These are phyloP conservation scores for Anas bernieri DNA, from an alignment of 2,797 vertebrate genomes.

Conservation along the genomic window DNA sequence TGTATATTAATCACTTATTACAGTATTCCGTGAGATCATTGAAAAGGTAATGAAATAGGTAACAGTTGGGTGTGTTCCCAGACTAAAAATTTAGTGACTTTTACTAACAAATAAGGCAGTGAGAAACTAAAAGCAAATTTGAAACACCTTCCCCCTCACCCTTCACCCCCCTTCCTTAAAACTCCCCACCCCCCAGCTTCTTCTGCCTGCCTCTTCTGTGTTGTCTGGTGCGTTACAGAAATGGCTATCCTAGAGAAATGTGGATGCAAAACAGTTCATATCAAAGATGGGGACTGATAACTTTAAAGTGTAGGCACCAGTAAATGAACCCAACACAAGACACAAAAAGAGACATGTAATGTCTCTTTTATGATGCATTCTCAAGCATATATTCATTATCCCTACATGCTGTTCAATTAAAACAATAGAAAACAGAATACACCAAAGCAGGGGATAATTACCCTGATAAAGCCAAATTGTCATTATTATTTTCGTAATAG, in stretches of 20 bases:
- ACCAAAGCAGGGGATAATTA: neutral
- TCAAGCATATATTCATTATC: neutral
- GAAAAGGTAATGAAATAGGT: neutral
- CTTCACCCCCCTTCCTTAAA: too few species aligned
- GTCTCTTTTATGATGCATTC: neutral
- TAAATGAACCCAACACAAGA: neutral
- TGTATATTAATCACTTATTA: neutral
- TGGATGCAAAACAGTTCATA: neutral
- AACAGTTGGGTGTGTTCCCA: neutral
- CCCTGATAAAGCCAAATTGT: neutral
- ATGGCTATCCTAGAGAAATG: neutral
- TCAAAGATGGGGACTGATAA: neutral
- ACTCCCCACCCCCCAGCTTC: too few species aligned
- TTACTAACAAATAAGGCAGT: too few species aligned
- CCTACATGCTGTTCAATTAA: neutral
- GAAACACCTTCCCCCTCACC: too few species aligned
- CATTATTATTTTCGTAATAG: neutral
- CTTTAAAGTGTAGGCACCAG: neutral
- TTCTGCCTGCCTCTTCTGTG: rapidly evolving
- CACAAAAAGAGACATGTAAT: neutral
- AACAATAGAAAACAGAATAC: neutral
- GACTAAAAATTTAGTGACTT: neutral
- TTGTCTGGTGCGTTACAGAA: neutral
- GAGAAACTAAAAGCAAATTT: too few species aligned
- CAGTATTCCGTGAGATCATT: neutral